Evolutionary conservation across 2,113 vertebrate genomes (phyloP).

Genomic region (Hypomesus transpacificus): DNA sequence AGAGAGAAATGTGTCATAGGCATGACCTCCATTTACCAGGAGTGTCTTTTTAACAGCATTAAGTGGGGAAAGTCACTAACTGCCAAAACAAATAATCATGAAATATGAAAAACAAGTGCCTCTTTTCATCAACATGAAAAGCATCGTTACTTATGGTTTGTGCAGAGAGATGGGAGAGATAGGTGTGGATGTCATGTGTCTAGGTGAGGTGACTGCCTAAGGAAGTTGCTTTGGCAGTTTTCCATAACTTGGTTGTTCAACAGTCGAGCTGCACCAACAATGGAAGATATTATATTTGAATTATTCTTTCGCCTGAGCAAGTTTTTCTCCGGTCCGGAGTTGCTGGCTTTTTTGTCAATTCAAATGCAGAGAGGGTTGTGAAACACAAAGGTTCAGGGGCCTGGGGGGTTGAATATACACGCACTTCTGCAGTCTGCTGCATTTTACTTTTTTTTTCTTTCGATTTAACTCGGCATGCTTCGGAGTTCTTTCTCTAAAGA

Average conservation of each 20-base stretch:
- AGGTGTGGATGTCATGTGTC: too few relatives aligned
- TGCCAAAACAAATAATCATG: constrained; percentile 1
- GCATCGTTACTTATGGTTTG: too few relatives aligned
- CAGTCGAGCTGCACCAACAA: too few relatives aligned
- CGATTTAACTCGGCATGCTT: constrained; percentile 16
- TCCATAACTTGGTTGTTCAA: too few relatives aligned
- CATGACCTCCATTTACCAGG: constrained; percentile 10
- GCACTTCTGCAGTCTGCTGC: constrained; percentile 8
- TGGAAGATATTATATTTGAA: too few relatives aligned
- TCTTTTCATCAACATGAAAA: too few relatives aligned
- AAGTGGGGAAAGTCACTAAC: constrained; percentile 1
- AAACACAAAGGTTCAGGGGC: background rate
- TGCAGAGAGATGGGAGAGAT: too few relatives aligned
- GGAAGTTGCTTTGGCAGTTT: too few relatives aligned
- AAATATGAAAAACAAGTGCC: constrained; percentile 6
- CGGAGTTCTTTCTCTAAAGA: constrained; percentile 11
- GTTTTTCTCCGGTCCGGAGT: too few relatives aligned
- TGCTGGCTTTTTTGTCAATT: constrained; percentile 15
- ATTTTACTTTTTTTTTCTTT: constrained; percentile 25
- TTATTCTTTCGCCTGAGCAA: too few relatives aligned
- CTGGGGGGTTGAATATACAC: background rate
- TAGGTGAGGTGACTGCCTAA: too few relatives aligned
- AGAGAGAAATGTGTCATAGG: background rate
- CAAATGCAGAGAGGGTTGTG: constrained; percentile 23
- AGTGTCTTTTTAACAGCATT: background rate